Evolutionary conservation across 2,113 vertebrate species (phyloP).

Genomic region (Ctenodactylus gundi): DNA sequence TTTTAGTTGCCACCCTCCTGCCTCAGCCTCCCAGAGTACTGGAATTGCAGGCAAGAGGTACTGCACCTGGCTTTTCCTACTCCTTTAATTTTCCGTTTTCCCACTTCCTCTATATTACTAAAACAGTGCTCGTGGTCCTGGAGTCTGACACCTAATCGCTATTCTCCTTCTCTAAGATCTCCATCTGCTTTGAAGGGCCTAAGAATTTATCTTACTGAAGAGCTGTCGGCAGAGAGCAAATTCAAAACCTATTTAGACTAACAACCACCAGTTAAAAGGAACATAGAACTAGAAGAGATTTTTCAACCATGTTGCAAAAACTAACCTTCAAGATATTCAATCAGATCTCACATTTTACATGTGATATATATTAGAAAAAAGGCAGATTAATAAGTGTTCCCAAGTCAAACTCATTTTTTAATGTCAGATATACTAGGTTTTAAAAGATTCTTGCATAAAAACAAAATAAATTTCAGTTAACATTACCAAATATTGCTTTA

Average conservation of each 20-base stretch:
- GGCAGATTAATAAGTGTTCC: neutral
- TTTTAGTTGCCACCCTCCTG: too few species aligned
- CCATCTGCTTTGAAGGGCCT: neutral
- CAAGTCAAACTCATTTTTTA: conserved; percentile 22
- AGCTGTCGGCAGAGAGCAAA: conserved; percentile 76
- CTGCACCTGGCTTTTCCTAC: neutral
- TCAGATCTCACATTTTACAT: neutral
- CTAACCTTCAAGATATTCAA: neutral
- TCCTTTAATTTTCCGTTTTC: conserved; percentile 46
- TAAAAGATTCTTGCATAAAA: neutral
- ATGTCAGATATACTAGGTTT: conserved; percentile 2
- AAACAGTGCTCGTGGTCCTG: conserved; percentile 29
- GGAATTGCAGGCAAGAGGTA: too few species aligned
- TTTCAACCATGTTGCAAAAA: conserved; percentile 24
- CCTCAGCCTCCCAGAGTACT: too few species aligned
- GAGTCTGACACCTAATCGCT: neutral
- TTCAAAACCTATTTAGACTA: conserved; percentile 77
- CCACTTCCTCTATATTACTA: neutral
- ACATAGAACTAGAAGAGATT: neutral
- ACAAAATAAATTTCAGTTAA: neutral
- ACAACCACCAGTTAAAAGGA: too few species aligned
- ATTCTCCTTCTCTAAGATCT: conserved; percentile 30
- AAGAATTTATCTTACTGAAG: conserved; percentile 71
- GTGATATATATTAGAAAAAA: neutral
- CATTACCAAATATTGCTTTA: neutral